These are phyloP conservation scores for Tragelaphus buxtoni DNA, from an alignment of 2,113 vertebrate genomes.

Conservation along the genomic window DNA sequence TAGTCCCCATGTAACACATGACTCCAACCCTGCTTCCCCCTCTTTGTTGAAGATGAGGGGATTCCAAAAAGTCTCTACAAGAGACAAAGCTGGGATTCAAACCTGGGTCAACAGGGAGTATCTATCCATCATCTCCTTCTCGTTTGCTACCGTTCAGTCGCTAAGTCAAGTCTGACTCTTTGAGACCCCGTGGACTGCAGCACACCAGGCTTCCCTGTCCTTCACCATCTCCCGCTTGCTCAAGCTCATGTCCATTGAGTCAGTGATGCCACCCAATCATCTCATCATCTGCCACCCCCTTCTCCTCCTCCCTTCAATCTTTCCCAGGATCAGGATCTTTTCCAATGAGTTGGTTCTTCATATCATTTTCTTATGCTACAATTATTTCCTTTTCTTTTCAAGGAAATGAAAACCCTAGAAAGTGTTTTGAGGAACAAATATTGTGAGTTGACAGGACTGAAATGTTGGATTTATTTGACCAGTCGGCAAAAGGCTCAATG, in stretches of 20 bases:
- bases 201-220: not conserved
- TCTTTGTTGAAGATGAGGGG: not conserved
- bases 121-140: not conserved
- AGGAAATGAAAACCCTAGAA: not conserved
- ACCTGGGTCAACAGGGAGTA: accelerated
- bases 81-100: accelerated
- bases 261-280: not conserved
- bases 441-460: not conserved
- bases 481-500: not conserved
- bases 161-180: not conserved
- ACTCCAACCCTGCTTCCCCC: accelerated
- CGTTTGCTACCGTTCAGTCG: accelerated
- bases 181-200: not conserved
- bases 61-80: not conserved
- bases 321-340: not conserved
- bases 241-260: not conserved
- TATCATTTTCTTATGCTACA: accelerated
- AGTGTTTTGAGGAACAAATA: not conserved
- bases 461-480: not conserved
- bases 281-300: not conserved
- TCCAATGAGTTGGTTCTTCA: not conserved
- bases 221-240: not conserved
- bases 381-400: not conserved
- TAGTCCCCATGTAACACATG: accelerated
- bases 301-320: not conserved